These are phyloP conservation scores for Apis mellifera DNA, from an alignment of 1,140 invertebrate species.

Conservation along the genomic window DNA sequence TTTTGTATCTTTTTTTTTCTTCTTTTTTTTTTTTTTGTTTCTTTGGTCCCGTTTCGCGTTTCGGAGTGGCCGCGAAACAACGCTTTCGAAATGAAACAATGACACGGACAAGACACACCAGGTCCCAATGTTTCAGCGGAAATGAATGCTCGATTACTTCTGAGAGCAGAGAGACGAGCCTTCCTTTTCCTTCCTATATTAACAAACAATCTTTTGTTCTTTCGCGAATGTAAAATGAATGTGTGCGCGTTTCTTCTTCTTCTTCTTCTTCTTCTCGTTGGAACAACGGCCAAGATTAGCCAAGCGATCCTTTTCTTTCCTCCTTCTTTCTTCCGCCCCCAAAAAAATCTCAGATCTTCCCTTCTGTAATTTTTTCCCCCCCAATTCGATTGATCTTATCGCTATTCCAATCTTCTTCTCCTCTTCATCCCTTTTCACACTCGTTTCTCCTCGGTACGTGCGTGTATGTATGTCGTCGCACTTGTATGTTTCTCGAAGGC, in stretches of 20 bases:
- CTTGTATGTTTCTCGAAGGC: slow-evolving; percentile 28
- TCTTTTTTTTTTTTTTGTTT: slow-evolving; percentile 34
- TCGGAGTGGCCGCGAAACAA: slow-evolving; percentile 73
- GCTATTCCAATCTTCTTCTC: not conserved
- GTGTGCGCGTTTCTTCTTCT: slow-evolving; percentile 7
- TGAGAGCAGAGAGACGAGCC: slow-evolving; percentile 10
- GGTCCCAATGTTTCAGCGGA: slow-evolving; percentile 66
- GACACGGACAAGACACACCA: slow-evolving; percentile 72
- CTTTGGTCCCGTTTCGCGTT: slow-evolving; percentile 80
- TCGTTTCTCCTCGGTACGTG: too few relatives aligned
- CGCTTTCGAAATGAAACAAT: slow-evolving; percentile 72
- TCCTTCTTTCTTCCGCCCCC: not conserved
- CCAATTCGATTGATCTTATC: too few relatives aligned
- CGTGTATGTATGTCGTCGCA: slow-evolving; percentile 20
- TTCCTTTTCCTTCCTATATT: not conserved
- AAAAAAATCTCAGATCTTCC: not conserved
- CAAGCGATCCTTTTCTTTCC: not conserved
- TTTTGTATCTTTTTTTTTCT: slow-evolving; percentile 58
- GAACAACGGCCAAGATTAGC: not conserved
- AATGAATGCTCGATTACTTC: slow-evolving; percentile 49
- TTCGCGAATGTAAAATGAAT: not conserved
- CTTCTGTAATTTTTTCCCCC: too few relatives aligned
- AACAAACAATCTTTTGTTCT: not conserved
- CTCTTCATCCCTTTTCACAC: not conserved
- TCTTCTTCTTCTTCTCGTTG: too few relatives aligned